These are phyloP conservation scores for Aporrectodea caliginosa DNA, from an alignment of 1,140 invertebrate genomes.

Conservation along the genomic window DNA sequence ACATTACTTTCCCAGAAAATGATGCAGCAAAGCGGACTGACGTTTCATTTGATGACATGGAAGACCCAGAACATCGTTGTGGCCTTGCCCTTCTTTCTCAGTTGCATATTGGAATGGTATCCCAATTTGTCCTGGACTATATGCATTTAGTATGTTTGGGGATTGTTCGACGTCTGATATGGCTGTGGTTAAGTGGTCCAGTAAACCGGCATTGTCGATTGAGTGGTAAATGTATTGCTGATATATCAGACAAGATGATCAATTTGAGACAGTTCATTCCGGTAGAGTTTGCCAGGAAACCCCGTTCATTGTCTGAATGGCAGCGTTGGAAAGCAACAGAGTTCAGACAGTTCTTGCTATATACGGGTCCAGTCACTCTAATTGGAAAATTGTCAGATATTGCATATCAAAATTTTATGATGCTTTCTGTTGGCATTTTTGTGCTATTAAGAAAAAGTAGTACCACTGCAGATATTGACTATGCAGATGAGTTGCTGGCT, in stretches of 20 bases:
- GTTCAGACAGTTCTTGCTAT: slow-evolving; percentile 54
- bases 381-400: slow-evolving; percentile 39
- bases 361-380: slow-evolving; percentile 49
- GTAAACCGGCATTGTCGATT: background rate
- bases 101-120: slow-evolving; percentile 36
- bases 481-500: background rate
- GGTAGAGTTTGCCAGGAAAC: slow-evolving; percentile 51
- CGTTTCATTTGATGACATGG: slow-evolving; percentile 34
- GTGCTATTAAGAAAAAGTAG: background rate
- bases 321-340: slow-evolving; percentile 55
- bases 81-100: slow-evolving; percentile 14
- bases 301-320: slow-evolving; percentile 46
- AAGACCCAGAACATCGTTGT: slow-evolving; percentile 36
- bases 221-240: too few species aligned
- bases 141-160: slow-evolving; percentile 51
- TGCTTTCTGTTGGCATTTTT: background rate
- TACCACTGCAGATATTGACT: background rate
- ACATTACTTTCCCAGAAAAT: slow-evolving; percentile 34
- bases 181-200: background rate
- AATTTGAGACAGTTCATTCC: slow-evolving; percentile 24
- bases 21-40: slow-evolving; percentile 34
- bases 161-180: slow-evolving; percentile 31
- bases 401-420: slow-evolving; percentile 49
- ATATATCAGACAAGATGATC: background rate
- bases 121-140: slow-evolving; percentile 42